Evolutionary conservation across 2,888 invertebrate species (phyloP).

Genomic region (Apocheima hispidaria): DNA sequence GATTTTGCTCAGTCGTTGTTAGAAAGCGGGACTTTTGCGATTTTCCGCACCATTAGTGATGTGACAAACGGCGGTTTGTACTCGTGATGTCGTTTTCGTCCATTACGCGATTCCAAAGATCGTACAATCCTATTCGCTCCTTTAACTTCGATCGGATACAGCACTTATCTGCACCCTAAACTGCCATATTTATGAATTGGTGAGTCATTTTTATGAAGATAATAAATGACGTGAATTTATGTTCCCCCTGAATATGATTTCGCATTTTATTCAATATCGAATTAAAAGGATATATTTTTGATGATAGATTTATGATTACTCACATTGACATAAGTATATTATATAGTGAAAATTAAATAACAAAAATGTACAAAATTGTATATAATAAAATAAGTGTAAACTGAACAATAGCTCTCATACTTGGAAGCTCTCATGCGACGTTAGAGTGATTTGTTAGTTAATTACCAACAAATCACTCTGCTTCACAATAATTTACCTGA

Average conservation of each 20-base stretch:
- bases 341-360: no score
- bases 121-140: conserved; percentile 72
- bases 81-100: conserved; percentile 77
- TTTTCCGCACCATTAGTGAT: conserved; percentile 80
- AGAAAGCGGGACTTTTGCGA: conserved; percentile 73
- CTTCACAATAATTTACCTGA: conserved; percentile 15
- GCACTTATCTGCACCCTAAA: conserved; percentile 59
- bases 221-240: conserved; percentile 40
- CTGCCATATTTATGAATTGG: conserved; percentile 43
- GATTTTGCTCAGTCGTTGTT: conserved; percentile 69
- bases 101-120: conserved; percentile 78
- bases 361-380: no score
- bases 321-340: conserved; percentile 23
- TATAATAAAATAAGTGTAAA: not conserved
- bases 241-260: conserved; percentile 26
- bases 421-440: not conserved
- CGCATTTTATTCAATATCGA: conserved; percentile 27
- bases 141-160: conserved; percentile 68
- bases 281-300: conserved; percentile 16
- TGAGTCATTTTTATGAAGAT: conserved; percentile 40
- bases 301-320: no score
- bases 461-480: no score
- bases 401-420: not conserved
- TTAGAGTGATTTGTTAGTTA: not conserved
- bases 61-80: conserved; percentile 80